A percentile compares a stretch with the other conserved stretches of the same genome.
Conservation (phyloP, 2,113 vertebrate species). For the Myrmecobius fasciatus region DNA sequence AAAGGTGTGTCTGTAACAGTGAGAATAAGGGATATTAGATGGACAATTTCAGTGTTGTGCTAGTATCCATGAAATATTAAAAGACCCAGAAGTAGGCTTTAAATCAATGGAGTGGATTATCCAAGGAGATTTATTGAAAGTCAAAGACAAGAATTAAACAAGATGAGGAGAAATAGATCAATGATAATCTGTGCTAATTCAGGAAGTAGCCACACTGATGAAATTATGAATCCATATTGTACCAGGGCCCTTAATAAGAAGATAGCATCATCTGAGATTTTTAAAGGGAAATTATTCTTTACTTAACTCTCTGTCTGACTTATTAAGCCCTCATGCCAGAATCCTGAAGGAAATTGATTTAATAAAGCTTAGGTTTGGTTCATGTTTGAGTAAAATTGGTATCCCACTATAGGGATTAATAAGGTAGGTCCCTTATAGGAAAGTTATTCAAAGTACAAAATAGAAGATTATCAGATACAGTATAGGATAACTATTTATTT, state of each 20-base stretch:
- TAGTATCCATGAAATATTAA: neutral
- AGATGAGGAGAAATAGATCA: neutral
- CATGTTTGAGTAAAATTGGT: neutral
- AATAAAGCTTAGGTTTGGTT: neutral
- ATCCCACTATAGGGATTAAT: neutral
- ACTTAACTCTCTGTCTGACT: neutral
- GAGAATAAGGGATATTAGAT: neutral
- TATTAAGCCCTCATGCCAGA: neutral
- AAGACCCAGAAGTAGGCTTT: neutral
- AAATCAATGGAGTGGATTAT: neutral
- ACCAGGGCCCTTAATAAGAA: too few species aligned
- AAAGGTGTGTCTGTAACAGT: neutral
- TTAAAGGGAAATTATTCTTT: neutral
- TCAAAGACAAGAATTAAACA: neutral
- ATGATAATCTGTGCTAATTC: neutral
- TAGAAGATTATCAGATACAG: neutral
- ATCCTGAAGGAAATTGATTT: neutral
- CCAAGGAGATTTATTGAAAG: neutral
- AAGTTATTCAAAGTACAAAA: neutral
- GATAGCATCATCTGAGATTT: neutral
- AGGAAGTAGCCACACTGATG: neutral
- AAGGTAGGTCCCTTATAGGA: neutral
- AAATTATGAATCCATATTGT: neutral
- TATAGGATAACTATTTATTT: neutral
- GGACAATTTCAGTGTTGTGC: neutral